Base-by-base conservation (phyloP, 1,140 invertebrate species). In the Ostrea edulis region DNA sequence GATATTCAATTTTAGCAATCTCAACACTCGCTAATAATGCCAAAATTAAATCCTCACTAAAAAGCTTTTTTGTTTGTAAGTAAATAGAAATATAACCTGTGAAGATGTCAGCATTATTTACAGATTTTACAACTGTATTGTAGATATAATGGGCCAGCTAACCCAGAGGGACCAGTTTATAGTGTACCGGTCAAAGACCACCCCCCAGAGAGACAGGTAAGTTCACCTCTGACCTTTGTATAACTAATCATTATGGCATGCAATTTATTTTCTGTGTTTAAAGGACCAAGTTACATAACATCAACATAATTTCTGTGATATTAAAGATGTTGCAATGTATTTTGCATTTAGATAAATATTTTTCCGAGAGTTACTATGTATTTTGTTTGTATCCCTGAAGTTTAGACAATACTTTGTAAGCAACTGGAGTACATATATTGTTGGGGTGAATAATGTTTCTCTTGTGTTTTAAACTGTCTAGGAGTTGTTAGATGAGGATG, bases 91-190 rank as follows among this genome's bases (percentile, higher is more conserved):
- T 4, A 17, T 58, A 7, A 62, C 55, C 55, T 20, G n/a, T 62
- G 17, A 62, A 20, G 8, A n/a, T 62, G n/a, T 8, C 54, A 62
- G 17, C 1, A 5, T 17, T 3, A 0, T 62, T 62, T 62, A 62
- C 55, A 7, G 17, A 62, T 7, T 62, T 17, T 62, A n/a, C n/a
- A 2, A n/a, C n/a, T 62, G 55, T 29, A 0, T 71, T 77, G 68
- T 77, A 77, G 68, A 17, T 77, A 77, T 25, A 77, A 77, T 77
- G 68, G 68, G 35, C 68, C 68, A 77, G 68, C 68, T 35, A 77
- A 77, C 68, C 68, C 68, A 35, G 68, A 77, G 68, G 68, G 68
- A 77, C 68, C 68, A 35, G 68, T 77, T 77, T 77, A 77, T 9
- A 77, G 68, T 77, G 68, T 77, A 35, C 68, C 68, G 5, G 68